Evolutionary conservation across 1,140 invertebrate species (phyloP).

Genomic region (Drosophila kepulauana): DNA sequence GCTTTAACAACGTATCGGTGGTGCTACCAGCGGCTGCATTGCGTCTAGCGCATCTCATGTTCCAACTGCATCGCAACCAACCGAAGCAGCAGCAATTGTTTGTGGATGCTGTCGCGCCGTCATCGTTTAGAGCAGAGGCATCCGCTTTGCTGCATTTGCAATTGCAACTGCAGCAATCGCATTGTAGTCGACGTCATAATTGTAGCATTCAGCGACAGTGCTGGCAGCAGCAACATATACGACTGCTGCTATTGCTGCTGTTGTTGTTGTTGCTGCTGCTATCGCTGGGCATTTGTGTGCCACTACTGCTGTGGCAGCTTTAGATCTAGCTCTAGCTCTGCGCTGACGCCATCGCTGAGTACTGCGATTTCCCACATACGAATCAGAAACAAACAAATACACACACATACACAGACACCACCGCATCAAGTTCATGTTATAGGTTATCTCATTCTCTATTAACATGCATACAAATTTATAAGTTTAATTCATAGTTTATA

Average conservation of each 20-base stretch:
- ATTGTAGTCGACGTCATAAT: background rate
- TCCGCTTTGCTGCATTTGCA: constrained; percentile 18
- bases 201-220: constrained; percentile 2
- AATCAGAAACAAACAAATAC: background rate
- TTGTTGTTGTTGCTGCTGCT: constrained; percentile 22
- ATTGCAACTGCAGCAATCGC: background rate
- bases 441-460: constrained; percentile 36
- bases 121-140: background rate
- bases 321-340: constrained; percentile 5
- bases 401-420: constrained; percentile 37
- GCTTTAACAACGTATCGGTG: constrained; percentile 78
- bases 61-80: constrained; percentile 32
- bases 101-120: constrained; percentile 1
- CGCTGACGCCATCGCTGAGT: constrained; percentile 2
- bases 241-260: constrained; percentile 27
- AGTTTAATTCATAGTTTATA: constrained; percentile 34
- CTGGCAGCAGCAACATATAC: constrained; percentile 1
- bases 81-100: constrained; percentile 7
- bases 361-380: background rate
- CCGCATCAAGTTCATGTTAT: constrained; percentile 67
- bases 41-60: constrained; percentile 47
- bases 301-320: constrained; percentile 42
- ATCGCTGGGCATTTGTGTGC: constrained; percentile 18
- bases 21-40: constrained; percentile 31
- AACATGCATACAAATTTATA: constrained; percentile 26